Base-by-base conservation (phyloP, 1,140 invertebrate genomes). In the Drosophila fuyamai region DNA sequence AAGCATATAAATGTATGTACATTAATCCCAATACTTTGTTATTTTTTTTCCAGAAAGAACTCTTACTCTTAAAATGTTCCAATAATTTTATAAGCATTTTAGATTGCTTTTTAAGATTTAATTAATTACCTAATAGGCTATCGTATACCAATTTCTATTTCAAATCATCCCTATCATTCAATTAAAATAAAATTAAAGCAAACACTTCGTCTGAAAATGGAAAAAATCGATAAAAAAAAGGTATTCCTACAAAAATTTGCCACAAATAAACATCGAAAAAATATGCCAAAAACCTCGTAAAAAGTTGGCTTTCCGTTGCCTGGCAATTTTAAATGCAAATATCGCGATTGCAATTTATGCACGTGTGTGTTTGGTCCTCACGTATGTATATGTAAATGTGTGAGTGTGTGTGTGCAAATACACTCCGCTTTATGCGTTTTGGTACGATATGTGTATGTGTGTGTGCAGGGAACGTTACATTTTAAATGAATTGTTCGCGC, bases 401-500 rank as follows among this genome's bases (percentile, higher is more conserved):
- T 48, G 47, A 53, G 36, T 16, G 2, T 59, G 43, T 65, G 38
- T 51, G 54, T 57, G 16, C 55, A 36, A 66, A 38, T 40, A 38
- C 43, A 66, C 35, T 51, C 5, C 29, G 35, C 46, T 50, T n/a
- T 35, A 66, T 66, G 57, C 32, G 40, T 62, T 48, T 10, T 48
- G 48, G 12, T 53, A n/a, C 55, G 18, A 47, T 46, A 41, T 29
- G 43, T 13, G 13, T 63, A 47, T 38, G 13, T 65, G 60, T 76
- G 66, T 43, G 54, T 56, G 23, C 23, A 32, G 29, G 6, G 35
- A 41, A 50, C 62, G 81, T 85, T 84, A 85, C 67, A 83, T 88
- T 88, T 86, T 83, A 88, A 86, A 86, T 86, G 83, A 86, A 86
- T 88, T 88, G 83, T 82, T 88, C 70, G 75, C 83, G 56, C 66